Base-by-base conservation (phyloP, 2,888 invertebrate species). In the Myopa tessellatipennis region DNA sequence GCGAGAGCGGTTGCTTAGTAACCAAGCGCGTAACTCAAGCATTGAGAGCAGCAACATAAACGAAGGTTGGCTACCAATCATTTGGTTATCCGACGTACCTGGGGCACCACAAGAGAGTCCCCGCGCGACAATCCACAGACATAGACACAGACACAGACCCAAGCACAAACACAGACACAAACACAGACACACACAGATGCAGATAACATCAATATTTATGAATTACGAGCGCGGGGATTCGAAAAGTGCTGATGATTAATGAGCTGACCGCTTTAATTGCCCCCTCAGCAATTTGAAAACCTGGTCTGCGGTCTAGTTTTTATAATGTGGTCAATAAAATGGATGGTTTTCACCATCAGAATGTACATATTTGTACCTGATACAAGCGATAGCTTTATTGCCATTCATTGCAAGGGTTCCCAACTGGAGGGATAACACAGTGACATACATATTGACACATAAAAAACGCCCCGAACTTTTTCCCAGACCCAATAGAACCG, bases 261-360 rank as follows among this genome's bases (percentile, higher is more conserved):
- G 61, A 61, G 61, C 34, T 61, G 12, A 26, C 61, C 61, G 61
- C 10, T 61, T 61, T 61, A 26, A 61, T 61, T 16, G 60, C n/a
- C 60, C 12, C 18, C n/a, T 16, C 18, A 60, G 26, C 26, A 26
- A 26, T 26, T 26, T 26, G 26, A 26, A 26, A 26, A 26, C 26
- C 26, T 26, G 26, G 26, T 26, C 26, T 26, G 26, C 26, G 2
- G 26, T 26, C 26, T 26, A 45, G 7, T 45, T 45, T 45, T 45
- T 3, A 45, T 45, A 45, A 45, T 2, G 8, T 8, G 40, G 40
- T 40, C 3, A 45, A 45, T 45, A 45, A 45, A 45, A 45, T 45
- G 6, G 6, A 45, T 45, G 45, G 1, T 45, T 45, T 45, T 26
- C 26, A 26, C 26, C 45, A 45, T 45, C 6, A 45, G 10, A 45